Conservation (phyloP, 2,888 invertebrate genomes). For the Punctoribates punctum region DNA sequence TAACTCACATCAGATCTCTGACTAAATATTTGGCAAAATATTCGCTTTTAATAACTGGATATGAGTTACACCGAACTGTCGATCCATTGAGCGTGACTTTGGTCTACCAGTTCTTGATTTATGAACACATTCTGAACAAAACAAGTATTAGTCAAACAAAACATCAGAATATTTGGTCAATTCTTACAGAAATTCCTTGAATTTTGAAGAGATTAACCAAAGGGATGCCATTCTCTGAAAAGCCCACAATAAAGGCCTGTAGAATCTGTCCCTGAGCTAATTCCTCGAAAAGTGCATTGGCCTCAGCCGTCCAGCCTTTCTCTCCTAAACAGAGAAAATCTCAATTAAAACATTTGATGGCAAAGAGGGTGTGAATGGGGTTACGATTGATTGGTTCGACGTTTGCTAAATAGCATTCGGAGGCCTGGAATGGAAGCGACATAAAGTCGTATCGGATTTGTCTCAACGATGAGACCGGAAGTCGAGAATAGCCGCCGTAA, state of each 20-base stretch:
- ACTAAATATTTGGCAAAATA: constrained; percentile 21
- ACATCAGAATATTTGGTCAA: not conserved
- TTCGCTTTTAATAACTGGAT: not conserved
- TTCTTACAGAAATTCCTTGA: constrained; percentile 49
- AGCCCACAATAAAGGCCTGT: constrained; percentile 82
- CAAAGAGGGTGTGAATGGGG: constrained; percentile 47
- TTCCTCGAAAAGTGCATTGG: constrained; percentile 70
- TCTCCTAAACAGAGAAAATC: constrained; percentile 50
- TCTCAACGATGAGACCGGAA: constrained; percentile 71
- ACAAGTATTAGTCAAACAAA: not conserved
- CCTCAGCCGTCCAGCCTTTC: constrained; percentile 68
- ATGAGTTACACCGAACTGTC: constrained; percentile 3
- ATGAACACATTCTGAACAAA: constrained; percentile 69
- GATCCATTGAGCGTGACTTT: constrained; percentile 72
- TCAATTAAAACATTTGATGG: not conserved
- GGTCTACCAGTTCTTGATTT: constrained; percentile 78
- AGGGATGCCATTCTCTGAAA: constrained; percentile 72
- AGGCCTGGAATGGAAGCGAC: constrained; percentile 92
- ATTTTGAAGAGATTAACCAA: constrained; percentile 73
- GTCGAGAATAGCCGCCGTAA: constrained; percentile 84
- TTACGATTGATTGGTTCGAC: constrained; percentile 72
- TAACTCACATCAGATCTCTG: constrained; percentile 24
- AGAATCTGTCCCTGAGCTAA: constrained; percentile 76
- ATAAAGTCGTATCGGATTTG: constrained; percentile 82
- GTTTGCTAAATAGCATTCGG: constrained; percentile 89